These are phyloP conservation scores for Galerucella nymphaeae DNA, from an alignment of 2,888 invertebrate species.

Conservation along the genomic window DNA sequence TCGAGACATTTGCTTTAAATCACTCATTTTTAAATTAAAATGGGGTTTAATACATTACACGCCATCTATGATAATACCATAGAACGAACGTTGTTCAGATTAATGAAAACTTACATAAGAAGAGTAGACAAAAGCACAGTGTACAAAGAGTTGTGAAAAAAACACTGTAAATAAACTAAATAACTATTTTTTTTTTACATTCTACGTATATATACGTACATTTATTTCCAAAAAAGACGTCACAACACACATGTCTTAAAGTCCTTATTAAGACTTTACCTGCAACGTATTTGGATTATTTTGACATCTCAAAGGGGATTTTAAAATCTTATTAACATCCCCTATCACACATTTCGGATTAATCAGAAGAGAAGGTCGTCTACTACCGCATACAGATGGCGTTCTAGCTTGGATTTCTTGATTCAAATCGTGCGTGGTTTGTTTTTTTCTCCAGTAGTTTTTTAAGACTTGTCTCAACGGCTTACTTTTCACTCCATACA, in stretches of 20 bases:
- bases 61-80: too few relatives aligned
- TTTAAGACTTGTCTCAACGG: slow-evolving; percentile 77
- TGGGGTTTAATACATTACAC: too few relatives aligned
- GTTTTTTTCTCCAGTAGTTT: slow-evolving; percentile 81
- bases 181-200: slow-evolving; percentile 7
- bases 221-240: slow-evolving; percentile 13
- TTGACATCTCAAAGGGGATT: slow-evolving; percentile 6
- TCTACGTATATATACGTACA: slow-evolving; percentile 7
- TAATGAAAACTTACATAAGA: too few relatives aligned
- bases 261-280: slow-evolving; percentile 36
- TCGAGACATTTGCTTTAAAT: too few relatives aligned
- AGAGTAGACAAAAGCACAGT: too few relatives aligned
- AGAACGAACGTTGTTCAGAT: too few relatives aligned
- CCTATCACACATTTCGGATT: slow-evolving; percentile 18
- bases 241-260: slow-evolving; percentile 1
- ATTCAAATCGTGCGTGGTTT: slow-evolving; percentile 82
- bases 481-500: slow-evolving; percentile 82
- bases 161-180: too few relatives aligned
- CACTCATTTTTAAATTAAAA: too few relatives aligned
- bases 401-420: slow-evolving; percentile 85
- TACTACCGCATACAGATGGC: slow-evolving; percentile 81
- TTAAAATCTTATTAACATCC: slow-evolving; percentile 22
- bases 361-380: slow-evolving; percentile 70
- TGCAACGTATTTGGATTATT: slow-evolving; percentile 76
- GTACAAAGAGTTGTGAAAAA: too few relatives aligned